phyloP scores from a whole-genome alignment of 37 sponge, comb jelly and placozoan genomes.

The Theonella swinhoei region DNA sequence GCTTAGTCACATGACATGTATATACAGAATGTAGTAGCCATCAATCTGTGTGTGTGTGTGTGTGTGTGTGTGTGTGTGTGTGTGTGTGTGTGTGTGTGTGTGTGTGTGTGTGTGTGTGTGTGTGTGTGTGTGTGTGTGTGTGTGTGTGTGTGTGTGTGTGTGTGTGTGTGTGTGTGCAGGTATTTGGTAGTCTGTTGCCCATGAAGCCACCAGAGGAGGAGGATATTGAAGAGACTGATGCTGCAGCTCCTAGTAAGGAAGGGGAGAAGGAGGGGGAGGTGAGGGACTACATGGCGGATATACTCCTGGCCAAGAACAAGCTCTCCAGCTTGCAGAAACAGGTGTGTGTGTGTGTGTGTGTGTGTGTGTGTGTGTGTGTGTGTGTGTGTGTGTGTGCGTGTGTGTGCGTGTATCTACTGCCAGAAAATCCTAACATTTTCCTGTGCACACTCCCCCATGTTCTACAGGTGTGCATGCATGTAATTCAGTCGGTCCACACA shows the following conservation, averaged over 20 bases:
- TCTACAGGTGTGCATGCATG: slow-evolving; percentile 70
- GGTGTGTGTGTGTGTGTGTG: slow-evolving; percentile 33
- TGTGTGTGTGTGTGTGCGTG: slow-evolving; percentile 34
- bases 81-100: too few relatives aligned
- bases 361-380: slow-evolving; percentile 9
- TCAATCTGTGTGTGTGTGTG: too few relatives aligned
- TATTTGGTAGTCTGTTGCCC: slow-evolving; percentile 78
- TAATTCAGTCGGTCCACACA: slow-evolving; percentile 74
- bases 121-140: too few relatives aligned
- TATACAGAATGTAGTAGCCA: too few relatives aligned
- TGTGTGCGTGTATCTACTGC: neutral
- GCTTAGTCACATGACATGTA: too few relatives aligned
- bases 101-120: too few relatives aligned
- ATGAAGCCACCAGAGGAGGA: slow-evolving; percentile 28
- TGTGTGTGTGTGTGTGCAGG: too few relatives aligned
- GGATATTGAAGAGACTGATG: slow-evolving; percentile 56
- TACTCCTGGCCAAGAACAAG: slow-evolving; percentile 68
- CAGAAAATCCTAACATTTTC: too few relatives aligned
- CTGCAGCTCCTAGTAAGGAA: slow-evolving; percentile 12
- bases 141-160: too few relatives aligned
- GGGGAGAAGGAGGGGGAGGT: slow-evolving; percentile 55
- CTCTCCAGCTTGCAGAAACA: slow-evolving; percentile 82
- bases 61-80: too few relatives aligned
- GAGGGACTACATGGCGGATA: slow-evolving; percentile 59
- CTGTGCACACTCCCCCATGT: too few relatives aligned